Percentiles rank a stretch among this genome's conserved stretches.
These are phyloP conservation scores for Fistularia tabacaria DNA, from an alignment of 2,797 vertebrate species.

Conservation along the genomic window DNA sequence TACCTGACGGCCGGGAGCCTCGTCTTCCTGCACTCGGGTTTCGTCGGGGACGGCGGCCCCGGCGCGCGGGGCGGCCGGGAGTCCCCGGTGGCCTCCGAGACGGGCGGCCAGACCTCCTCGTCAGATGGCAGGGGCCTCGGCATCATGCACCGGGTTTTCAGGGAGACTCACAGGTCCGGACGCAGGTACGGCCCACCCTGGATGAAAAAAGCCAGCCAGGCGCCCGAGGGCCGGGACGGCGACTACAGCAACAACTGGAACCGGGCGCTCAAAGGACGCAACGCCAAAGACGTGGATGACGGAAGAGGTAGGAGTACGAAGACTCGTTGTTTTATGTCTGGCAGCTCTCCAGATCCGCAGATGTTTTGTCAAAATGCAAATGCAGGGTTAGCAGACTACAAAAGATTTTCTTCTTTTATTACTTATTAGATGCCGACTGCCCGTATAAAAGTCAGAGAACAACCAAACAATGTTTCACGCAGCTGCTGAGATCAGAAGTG, in stretches of 20 bases:
- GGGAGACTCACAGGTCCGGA: constrained; percentile 58
- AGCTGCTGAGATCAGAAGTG: constrained; percentile 5
- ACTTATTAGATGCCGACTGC: too few relatives aligned
- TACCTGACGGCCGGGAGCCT: constrained; percentile 93
- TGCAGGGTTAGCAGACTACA: not conserved
- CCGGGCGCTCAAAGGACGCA: constrained; percentile 79
- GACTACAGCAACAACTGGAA: constrained; percentile 79
- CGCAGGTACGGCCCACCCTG: constrained; percentile 79
- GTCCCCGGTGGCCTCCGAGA: constrained; percentile 49
- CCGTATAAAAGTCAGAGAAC: too few relatives aligned
- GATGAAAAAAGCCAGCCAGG: constrained; percentile 70
- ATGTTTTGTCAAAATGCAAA: constrained; percentile 4
- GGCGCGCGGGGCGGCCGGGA: constrained; percentile 53
- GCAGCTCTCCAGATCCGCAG: not conserved
- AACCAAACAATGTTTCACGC: not conserved
- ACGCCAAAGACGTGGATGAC: constrained; percentile 83
- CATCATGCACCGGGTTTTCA: constrained; percentile 77
- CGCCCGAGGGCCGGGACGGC: constrained; percentile 58
- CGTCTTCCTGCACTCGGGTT: constrained; percentile 88
- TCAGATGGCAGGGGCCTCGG: constrained; percentile 70
- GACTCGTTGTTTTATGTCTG: constrained; percentile 2
- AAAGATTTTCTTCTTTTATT: not conserved
- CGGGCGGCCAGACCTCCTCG: constrained; percentile 38
- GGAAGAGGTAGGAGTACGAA: constrained; percentile 79
- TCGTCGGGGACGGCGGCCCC: constrained; percentile 71